These are phyloP conservation scores for Octopus sinensis DNA, from an alignment of 1,140 invertebrate genomes.

Conservation along the genomic window DNA sequence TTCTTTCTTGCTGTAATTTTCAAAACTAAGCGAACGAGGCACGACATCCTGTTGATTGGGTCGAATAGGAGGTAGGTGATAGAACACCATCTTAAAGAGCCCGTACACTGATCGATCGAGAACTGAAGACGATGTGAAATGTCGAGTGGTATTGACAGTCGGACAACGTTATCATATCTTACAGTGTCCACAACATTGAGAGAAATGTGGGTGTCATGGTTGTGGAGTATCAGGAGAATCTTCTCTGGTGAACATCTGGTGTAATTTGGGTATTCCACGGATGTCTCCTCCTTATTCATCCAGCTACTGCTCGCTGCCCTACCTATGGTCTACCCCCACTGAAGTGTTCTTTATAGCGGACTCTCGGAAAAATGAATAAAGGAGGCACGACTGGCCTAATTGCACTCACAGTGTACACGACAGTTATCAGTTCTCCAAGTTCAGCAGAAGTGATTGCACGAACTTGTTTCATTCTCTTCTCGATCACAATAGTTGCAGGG, in stretches of 20 bases:
- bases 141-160: too few relatives aligned
- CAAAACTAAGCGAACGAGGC: too few relatives aligned
- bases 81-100: too few relatives aligned
- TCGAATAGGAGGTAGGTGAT: too few relatives aligned
- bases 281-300: too few relatives aligned
- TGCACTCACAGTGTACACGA: slow-evolving; percentile 33
- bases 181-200: slow-evolving; percentile 39
- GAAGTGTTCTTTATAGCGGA: slow-evolving; percentile 48
- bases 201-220: slow-evolving; percentile 31
- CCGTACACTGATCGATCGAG: too few relatives aligned
- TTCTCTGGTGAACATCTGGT: slow-evolving; percentile 40
- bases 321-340: slow-evolving; percentile 42
- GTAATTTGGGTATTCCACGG: slow-evolving; percentile 53
- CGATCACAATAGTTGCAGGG: slow-evolving; percentile 52
- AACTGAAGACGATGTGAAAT: too few relatives aligned
- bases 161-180: too few relatives aligned
- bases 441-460: slow-evolving; percentile 55
- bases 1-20: too few relatives aligned
- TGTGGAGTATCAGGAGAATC: slow-evolving; percentile 29
- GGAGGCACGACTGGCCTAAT: slow-evolving; percentile 36
- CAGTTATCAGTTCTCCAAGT: too few relatives aligned
- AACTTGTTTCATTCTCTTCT: slow-evolving; percentile 55
- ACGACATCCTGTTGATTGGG: too few relatives aligned
- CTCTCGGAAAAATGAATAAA: slow-evolving; percentile 46
- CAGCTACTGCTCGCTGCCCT: slow-evolving; percentile 23